phyloP scores from a whole-genome alignment of 2,113 vertebrate species.

The Tachysurus fulvidraco region DNA sequence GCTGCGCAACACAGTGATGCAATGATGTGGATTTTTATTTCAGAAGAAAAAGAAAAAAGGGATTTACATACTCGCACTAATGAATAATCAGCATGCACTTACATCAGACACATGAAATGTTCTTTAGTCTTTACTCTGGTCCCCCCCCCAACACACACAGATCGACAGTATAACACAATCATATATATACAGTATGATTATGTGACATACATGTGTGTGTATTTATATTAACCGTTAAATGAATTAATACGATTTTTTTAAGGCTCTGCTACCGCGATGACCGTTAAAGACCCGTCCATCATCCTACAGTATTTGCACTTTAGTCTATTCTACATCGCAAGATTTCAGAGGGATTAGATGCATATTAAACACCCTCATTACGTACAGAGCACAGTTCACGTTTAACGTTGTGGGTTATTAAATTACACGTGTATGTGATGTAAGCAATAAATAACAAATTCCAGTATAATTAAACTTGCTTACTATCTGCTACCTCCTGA shows the following conservation, averaged over 20 bases:
- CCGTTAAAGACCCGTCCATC: neutral
- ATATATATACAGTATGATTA: too few relatives aligned
- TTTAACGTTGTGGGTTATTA: neutral
- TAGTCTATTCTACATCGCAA: slow-evolving; percentile 5
- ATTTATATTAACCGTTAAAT: slow-evolving; percentile 13
- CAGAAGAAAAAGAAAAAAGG: neutral
- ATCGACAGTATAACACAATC: neutral
- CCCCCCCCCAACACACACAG: neutral
- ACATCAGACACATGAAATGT: slow-evolving; percentile 17
- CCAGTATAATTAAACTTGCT: neutral
- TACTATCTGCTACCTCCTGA: neutral
- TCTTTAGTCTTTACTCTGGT: slow-evolving; percentile 12
- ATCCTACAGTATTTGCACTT: slow-evolving; percentile 47
- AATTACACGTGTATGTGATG: slow-evolving; percentile 7
- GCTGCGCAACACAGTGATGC: slow-evolving; percentile 82
- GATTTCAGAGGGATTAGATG: neutral
- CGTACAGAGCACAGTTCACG: slow-evolving; percentile 4
- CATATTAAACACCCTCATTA: neutral
- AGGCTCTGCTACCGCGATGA: neutral
- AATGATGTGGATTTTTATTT: neutral
- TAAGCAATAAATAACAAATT: slow-evolving; percentile 33
- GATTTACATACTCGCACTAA: neutral
- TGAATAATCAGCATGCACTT: slow-evolving; percentile 19
- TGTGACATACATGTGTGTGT: too few relatives aligned
- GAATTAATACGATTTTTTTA: neutral